These are phyloP conservation scores for Pristis pectinata DNA, from an alignment of 2,797 vertebrate species.

Conservation along the genomic window DNA sequence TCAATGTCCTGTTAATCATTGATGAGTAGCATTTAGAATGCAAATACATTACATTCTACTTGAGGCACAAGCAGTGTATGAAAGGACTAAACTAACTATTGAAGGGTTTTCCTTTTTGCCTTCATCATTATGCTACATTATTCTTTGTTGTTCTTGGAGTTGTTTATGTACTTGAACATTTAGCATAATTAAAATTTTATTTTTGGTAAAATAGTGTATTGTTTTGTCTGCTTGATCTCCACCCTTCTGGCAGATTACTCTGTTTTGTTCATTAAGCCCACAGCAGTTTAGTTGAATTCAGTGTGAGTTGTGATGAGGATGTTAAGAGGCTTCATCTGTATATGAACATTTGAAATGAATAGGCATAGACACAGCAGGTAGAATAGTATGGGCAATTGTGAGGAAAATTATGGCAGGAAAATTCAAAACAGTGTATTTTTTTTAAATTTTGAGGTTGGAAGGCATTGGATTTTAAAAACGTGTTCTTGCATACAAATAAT, in stretches of 20 bases:
- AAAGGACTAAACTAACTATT: neutral
- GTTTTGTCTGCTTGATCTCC: neutral
- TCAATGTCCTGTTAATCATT: neutral
- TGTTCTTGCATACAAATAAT: no score
- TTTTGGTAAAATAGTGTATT: neutral
- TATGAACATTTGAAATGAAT: no score
- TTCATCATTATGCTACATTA: neutral
- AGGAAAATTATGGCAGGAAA: no score
- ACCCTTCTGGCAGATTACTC: neutral
- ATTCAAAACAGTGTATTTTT: no score
- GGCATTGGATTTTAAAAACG: no score
- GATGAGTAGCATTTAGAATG: neutral
- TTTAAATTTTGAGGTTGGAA: no score
- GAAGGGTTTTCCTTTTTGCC: neutral
- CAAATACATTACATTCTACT: neutral
- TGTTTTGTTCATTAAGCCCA: no score
- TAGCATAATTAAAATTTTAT: neutral
- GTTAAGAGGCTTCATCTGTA: no score
- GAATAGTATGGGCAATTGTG: no score
- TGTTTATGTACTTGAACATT: neutral
- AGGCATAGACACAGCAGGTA: no score
- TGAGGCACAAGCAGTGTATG: neutral
- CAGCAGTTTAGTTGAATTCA: no score
- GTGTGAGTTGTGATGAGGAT: no score
- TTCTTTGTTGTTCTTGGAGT: neutral